Conservation (phyloP, 2,888 invertebrate species). For the Incurvaria masculella region DNA sequence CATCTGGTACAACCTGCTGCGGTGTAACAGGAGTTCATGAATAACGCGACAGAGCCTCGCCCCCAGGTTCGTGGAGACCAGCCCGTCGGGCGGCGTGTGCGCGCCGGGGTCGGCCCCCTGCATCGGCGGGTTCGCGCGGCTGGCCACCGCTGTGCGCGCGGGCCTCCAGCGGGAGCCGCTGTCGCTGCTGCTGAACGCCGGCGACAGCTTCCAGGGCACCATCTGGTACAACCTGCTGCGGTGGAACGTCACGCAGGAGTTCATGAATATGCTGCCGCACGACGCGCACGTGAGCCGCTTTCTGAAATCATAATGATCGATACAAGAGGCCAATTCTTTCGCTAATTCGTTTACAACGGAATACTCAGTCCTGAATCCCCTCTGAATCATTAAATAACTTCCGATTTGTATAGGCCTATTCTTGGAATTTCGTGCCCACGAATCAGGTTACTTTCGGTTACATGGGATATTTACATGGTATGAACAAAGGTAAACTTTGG, state of each 20-base stretch:
- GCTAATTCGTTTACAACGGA: too few relatives aligned
- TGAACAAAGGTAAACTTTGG: too few relatives aligned
- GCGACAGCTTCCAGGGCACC: slow-evolving; percentile 68
- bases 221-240: slow-evolving; percentile 74
- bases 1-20: slow-evolving; percentile 72
- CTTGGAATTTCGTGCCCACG: too few relatives aligned
- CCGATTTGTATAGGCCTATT: too few relatives aligned
- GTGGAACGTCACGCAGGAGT: slow-evolving; percentile 62
- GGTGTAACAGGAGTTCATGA: slow-evolving; percentile 74
- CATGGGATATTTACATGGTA: too few relatives aligned
- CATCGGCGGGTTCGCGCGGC: slow-evolving; percentile 69
- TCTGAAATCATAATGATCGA: too few relatives aligned
- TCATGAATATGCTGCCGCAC: slow-evolving; percentile 73
- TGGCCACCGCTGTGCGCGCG: slow-evolving; percentile 55
- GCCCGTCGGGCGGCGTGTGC: slow-evolving; percentile 53
- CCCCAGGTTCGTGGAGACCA: slow-evolving; percentile 64
- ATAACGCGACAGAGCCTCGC: too few relatives aligned
- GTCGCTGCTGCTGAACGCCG: slow-evolving; percentile 61
- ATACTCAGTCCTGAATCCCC: too few relatives aligned
- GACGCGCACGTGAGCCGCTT: slow-evolving; percentile 66
- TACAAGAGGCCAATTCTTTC: too few relatives aligned
- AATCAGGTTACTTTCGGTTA: too few relatives aligned
- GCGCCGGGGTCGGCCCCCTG: slow-evolving; percentile 46
- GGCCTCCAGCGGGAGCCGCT: slow-evolving; percentile 52
- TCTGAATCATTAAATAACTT: too few relatives aligned